Conservation (phyloP, 2,797 vertebrate genomes). For the Phrynocephalus vlangalii region DNA sequence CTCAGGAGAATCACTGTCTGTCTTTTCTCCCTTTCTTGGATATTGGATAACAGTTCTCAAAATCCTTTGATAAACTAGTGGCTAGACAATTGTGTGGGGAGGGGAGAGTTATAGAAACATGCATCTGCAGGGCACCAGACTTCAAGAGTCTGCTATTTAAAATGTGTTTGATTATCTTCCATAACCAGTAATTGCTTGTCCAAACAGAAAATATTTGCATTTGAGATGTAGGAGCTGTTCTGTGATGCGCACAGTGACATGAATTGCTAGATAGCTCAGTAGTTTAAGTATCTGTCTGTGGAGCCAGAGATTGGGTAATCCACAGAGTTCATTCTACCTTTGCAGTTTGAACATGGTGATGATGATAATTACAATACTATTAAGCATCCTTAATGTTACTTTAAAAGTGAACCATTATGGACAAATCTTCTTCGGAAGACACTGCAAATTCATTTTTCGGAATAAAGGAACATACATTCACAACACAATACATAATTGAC, state of each 20-base stretch:
- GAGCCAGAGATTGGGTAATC: no score
- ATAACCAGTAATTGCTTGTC: background rate
- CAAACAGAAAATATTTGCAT: background rate
- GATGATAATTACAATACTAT: background rate
- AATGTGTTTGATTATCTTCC: background rate
- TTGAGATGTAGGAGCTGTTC: background rate
- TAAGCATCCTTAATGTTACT: background rate
- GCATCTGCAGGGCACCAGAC: background rate
- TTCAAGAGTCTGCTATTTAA: background rate
- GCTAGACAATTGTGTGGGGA: no score
- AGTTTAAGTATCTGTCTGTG: no score
- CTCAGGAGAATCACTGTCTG: background rate
- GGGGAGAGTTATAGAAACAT: background rate
- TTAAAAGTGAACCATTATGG: background rate
- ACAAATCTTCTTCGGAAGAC: background rate
- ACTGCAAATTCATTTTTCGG: background rate
- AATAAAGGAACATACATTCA: background rate
- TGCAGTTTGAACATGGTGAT: no score
- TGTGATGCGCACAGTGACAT: background rate
- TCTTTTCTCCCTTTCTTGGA: background rate
- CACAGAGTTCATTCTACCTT: no score
- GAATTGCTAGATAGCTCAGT: no score
- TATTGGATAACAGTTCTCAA: background rate
- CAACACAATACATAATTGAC: background rate
- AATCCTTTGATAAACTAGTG: background rate